Evolutionary conservation across 2,888 invertebrate species (phyloP).

Genomic region (Cerastis leucographa): DNA sequence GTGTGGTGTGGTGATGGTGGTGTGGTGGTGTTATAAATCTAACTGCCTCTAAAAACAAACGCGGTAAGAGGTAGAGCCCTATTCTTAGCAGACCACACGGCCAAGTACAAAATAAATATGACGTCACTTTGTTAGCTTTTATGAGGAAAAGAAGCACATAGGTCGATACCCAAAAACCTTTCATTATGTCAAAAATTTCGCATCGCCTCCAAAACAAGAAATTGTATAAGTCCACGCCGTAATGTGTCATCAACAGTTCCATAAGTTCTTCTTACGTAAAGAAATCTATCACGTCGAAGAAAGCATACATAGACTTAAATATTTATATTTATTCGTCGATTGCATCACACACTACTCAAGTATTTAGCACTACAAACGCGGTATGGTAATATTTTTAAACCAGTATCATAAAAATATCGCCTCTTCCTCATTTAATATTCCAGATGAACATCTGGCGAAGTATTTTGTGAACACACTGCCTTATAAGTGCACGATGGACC

Average conservation of each 20-base stretch:
- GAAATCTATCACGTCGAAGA: constrained; percentile 40
- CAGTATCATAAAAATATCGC: constrained; percentile 33
- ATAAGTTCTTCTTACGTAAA: constrained; percentile 37
- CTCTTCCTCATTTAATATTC: constrained; percentile 54
- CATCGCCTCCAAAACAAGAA: constrained; percentile 19
- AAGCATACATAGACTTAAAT: constrained; percentile 32
- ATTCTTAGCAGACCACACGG: constrained; percentile 51
- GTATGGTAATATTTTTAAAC: constrained; percentile 45
- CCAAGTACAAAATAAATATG: constrained; percentile 44
- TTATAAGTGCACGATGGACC: constrained; percentile 55
- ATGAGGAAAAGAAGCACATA: background rate
- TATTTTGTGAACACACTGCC: constrained; percentile 58
- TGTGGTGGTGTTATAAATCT: background rate
- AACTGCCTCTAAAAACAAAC: constrained; percentile 3
- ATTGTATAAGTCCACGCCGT: constrained; percentile 9
- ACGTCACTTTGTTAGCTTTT: background rate
- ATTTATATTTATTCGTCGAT: constrained; percentile 48
- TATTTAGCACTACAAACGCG: constrained; percentile 33
- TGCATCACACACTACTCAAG: constrained; percentile 47
- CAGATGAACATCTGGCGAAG: constrained; percentile 64
- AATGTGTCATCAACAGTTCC: constrained; percentile 27
- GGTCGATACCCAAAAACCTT: constrained; percentile 8
- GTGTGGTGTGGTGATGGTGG: too few relatives aligned
- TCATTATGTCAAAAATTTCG: constrained; percentile 13
- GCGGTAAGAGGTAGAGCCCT: constrained; percentile 13